Percentiles rank a stretch among this genome's conserved stretches.
phyloP scores from a whole-genome alignment of 1,140 invertebrate genomes.

The Amphibalanus amphitrite region DNA sequence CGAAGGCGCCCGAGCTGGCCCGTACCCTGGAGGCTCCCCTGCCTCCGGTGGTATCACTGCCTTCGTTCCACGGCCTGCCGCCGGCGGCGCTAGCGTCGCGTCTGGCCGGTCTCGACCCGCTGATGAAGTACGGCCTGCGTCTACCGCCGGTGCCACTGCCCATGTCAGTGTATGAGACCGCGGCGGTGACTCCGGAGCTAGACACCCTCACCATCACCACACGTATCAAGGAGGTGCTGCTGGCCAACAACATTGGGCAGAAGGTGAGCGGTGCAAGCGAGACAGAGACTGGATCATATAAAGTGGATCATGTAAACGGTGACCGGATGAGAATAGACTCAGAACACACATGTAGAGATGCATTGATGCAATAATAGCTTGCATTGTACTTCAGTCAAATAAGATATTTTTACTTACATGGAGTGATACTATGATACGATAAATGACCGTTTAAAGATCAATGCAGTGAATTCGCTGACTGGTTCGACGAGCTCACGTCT shows the following conservation, averaged over 20 bases:
- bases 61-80: constrained; percentile 2
- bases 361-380: too few relatives aligned
- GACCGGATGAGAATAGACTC: too few relatives aligned
- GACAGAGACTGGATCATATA: too few relatives aligned
- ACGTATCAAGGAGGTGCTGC: constrained; percentile 86
- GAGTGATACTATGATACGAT: too few relatives aligned
- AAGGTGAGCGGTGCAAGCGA: too few relatives aligned
- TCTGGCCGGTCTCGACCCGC: not conserved
- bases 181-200: constrained; percentile 83
- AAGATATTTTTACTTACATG: too few relatives aligned
- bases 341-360: too few relatives aligned
- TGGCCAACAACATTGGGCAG: constrained; percentile 95
- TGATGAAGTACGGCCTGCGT: constrained; percentile 1
- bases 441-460: too few relatives aligned
- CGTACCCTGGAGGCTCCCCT: constrained; percentile 15
- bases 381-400: too few relatives aligned
- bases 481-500: too few relatives aligned
- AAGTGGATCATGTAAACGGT: too few relatives aligned
- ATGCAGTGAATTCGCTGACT: too few relatives aligned
- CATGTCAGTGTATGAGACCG: constrained; percentile 73
- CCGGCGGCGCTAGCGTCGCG: constrained; percentile 3
- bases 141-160: constrained; percentile 9
- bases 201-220: constrained; percentile 93
- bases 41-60: not conserved
- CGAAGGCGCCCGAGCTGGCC: constrained; percentile 16